These are phyloP conservation scores for Channa maculata DNA, from an alignment of 2,113 vertebrate species.

Conservation along the genomic window DNA sequence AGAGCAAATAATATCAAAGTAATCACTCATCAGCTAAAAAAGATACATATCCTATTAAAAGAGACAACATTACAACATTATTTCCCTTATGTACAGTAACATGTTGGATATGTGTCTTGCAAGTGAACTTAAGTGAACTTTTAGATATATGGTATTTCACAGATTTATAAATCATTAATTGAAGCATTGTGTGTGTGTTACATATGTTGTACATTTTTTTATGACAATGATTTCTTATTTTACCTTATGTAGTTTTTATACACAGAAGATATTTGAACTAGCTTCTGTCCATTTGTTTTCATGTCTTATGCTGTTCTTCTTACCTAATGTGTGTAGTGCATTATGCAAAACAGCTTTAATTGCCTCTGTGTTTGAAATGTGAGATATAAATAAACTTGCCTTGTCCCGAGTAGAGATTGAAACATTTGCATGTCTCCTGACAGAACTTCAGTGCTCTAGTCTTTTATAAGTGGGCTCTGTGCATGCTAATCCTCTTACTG, in stretches of 20 bases:
- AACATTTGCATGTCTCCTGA: slow-evolving; percentile 35
- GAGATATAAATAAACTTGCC: slow-evolving; percentile 12
- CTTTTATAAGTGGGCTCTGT: slow-evolving; percentile 40
- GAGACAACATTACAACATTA: too few species aligned
- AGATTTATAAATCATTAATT: too few species aligned
- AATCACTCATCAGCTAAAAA: background rate
- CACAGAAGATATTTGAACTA: background rate
- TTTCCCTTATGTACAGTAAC: too few species aligned
- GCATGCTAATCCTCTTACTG: slow-evolving; percentile 54
- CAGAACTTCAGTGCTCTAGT: slow-evolving; percentile 24
- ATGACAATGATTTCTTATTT: too few species aligned
- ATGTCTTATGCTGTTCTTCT: background rate
- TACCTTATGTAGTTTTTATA: too few species aligned
- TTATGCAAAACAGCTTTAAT: background rate
- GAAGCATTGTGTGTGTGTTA: too few species aligned
- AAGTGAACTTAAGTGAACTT: too few species aligned
- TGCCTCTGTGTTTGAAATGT: background rate
- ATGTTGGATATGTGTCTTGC: too few species aligned
- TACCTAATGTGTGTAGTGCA: slow-evolving; percentile 6
- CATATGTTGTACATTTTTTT: too few species aligned
- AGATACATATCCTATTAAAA: too few species aligned
- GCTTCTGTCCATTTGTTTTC: background rate
- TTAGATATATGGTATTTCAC: too few species aligned
- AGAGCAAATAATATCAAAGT: slow-evolving; percentile 3
- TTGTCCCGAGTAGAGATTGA: slow-evolving; percentile 26